These are phyloP conservation scores for Hippocampus barbouri DNA, from an alignment of 2,113 vertebrate genomes.

Conservation along the genomic window DNA sequence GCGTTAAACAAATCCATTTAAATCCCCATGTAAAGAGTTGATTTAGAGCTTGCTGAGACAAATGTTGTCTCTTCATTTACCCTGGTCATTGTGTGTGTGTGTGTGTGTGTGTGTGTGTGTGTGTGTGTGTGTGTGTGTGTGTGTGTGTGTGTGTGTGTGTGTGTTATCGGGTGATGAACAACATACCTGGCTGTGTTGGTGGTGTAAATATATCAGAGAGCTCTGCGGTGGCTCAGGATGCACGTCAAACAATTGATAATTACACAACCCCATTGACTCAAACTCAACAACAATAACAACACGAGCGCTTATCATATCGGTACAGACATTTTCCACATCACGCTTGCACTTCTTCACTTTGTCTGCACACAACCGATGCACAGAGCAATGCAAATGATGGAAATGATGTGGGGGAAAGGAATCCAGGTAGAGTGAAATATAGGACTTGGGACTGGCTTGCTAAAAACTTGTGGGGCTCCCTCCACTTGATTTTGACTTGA, in stretches of 20 bases:
- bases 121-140: constrained; percentile 1
- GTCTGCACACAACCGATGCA: neutral
- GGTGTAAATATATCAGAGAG: neutral
- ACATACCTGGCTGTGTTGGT: neutral
- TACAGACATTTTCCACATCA: neutral
- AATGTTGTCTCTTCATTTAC: constrained; percentile 57
- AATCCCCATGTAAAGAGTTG: neutral
- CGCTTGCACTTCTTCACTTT: neutral
- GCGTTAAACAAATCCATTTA: constrained; percentile 22
- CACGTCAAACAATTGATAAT: neutral
- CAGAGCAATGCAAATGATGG: neutral
- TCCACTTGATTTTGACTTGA: too few species aligned
- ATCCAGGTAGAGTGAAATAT: neutral
- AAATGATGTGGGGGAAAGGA: too few species aligned
- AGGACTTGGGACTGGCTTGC: neutral
- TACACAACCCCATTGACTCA: neutral
- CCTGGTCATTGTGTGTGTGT: constrained; percentile 7
- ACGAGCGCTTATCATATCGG: neutral
- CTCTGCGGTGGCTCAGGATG: neutral
- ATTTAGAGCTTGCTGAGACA: constrained; percentile 33
- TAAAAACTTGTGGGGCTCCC: neutral
- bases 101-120: neutral
- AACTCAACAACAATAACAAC: neutral
- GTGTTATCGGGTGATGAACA: constrained; percentile 1
- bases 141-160: constrained; percentile 1